phyloP scores from a whole-genome alignment of 2,113 vertebrate species.

The Bettongia penicillata region DNA sequence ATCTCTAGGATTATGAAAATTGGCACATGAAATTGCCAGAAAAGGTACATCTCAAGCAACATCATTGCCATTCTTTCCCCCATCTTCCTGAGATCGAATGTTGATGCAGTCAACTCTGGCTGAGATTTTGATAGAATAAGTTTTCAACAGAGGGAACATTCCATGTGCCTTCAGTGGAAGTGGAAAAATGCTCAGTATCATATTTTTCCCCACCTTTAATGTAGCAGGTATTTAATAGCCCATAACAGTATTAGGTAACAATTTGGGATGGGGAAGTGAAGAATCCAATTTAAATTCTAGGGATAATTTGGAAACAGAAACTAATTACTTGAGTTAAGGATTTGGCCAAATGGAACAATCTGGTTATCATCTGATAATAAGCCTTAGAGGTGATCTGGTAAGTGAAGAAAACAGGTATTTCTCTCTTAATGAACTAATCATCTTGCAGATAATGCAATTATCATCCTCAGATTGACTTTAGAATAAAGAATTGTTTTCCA shows the following conservation, averaged over 20 bases:
- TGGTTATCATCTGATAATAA: not conserved
- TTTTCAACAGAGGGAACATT: not conserved
- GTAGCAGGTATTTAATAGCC: slow-evolving; percentile 2
- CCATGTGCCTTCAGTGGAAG: not conserved
- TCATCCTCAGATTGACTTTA: not conserved
- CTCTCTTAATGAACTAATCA: not conserved
- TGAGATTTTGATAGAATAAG: not conserved
- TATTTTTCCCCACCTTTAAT: not conserved
- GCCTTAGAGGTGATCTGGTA: not conserved
- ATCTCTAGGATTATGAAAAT: not conserved
- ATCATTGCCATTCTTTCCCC: not conserved
- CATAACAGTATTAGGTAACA: not conserved
- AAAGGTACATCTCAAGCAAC: not conserved
- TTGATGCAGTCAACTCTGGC: not conserved
- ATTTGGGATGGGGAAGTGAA: not conserved
- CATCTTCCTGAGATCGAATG: not conserved
- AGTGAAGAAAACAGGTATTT: not conserved
- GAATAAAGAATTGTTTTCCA: not conserved
- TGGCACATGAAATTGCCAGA: not conserved
- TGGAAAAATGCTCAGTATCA: not conserved
- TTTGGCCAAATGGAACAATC: not conserved
- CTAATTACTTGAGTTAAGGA: not conserved
- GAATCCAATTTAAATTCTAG: not conserved
- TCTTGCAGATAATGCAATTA: not conserved
- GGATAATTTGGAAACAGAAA: not conserved